Percentiles rank a stretch among this genome's conserved stretches.
phyloP scores from a whole-genome alignment of 2,888 invertebrate species.

The Xestia ashworthii region DNA sequence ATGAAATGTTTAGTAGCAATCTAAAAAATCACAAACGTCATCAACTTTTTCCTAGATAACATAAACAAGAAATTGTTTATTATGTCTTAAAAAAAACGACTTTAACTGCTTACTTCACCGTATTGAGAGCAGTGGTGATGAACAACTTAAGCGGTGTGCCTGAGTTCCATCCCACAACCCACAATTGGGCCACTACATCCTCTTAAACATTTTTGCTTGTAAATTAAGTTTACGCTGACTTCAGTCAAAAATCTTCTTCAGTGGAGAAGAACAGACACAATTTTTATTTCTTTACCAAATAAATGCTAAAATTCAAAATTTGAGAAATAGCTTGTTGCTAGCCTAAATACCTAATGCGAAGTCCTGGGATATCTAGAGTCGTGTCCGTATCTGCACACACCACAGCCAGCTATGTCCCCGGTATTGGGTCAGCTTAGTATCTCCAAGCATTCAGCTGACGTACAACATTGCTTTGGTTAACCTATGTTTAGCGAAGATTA shows the following conservation, averaged over 20 bases:
- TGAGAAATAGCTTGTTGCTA: not conserved
- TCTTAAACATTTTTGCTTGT: no score
- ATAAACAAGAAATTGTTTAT: not conserved
- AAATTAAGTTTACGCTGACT: not conserved
- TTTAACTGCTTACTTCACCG: not conserved
- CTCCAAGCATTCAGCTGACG: conserved; percentile 38
- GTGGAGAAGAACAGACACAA: not conserved
- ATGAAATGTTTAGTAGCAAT: not conserved
- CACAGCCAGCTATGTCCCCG: conserved; percentile 34
- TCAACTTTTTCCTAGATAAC: not conserved
- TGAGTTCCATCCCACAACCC: not conserved
- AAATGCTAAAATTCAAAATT: not conserved
- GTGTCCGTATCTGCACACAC: conserved; percentile 13
- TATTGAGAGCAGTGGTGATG: not conserved
- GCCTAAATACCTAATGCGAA: conserved; percentile 8
- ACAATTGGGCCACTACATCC: not conserved
- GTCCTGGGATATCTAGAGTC: conserved; percentile 9
- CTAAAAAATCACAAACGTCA: not conserved
- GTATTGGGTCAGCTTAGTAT: conserved; percentile 13
- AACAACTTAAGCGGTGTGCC: not conserved
- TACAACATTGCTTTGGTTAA: conserved; percentile 35
- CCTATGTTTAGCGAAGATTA: not conserved
- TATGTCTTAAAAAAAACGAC: not conserved
- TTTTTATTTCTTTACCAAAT: not conserved
- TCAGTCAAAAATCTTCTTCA: not conserved